Evolutionary conservation across 2,888 invertebrate genomes (phyloP).

Genomic region (Dryococelus australis): DNA sequence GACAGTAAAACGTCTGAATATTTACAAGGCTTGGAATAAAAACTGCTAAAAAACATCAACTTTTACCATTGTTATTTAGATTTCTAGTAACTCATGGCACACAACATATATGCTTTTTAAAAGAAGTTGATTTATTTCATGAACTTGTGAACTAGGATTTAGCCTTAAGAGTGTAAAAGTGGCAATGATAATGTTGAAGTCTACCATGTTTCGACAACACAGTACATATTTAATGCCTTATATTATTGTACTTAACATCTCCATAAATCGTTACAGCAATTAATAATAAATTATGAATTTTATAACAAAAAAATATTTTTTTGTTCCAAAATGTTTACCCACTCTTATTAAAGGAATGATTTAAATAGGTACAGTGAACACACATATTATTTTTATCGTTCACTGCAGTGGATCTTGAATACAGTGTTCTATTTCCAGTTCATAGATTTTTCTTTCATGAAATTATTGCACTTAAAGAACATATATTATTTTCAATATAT

Average conservation of each 20-base stretch:
- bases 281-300: slow-evolving; percentile 9
- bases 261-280: neutral
- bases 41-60: neutral
- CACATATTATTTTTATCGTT: too few species aligned
- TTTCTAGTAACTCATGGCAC: neutral
- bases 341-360: too few species aligned
- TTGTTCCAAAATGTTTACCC: neutral
- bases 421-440: too few species aligned
- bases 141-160: neutral
- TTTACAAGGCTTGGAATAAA: neutral
- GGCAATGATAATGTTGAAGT: neutral
- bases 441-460: too few species aligned
- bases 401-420: too few species aligned
- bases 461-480: too few species aligned
- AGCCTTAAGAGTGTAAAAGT: neutral
- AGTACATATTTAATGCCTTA: slow-evolving; percentile 5
- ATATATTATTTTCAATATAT: too few species aligned
- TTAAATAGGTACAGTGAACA: too few species aligned
- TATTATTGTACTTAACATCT: neutral
- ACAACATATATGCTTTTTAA: neutral
- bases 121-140: neutral
- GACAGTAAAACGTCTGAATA: neutral
- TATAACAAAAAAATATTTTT: neutral
- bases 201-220: neutral
- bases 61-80: neutral